Conservation (phyloP, 1,140 invertebrate species). For the Magallana angulata region DNA sequence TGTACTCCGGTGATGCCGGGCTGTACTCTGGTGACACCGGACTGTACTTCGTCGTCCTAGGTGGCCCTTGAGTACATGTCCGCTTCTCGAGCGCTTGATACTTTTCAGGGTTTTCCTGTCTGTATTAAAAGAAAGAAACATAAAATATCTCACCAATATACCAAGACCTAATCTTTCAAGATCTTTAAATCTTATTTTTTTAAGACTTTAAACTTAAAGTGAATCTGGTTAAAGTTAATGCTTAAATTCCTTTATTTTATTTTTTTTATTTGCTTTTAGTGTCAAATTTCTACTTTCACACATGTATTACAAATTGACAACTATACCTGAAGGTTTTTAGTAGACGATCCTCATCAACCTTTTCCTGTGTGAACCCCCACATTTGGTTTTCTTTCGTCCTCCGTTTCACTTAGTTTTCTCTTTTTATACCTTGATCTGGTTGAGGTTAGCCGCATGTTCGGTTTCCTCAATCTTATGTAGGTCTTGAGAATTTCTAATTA, state of each 20-base stretch:
- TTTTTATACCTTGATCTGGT: no score
- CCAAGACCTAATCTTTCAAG: conserved; percentile 2
- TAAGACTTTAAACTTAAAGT: conserved; percentile 22
- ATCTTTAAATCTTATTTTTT: background rate
- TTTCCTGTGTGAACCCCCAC: no score
- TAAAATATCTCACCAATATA: background rate
- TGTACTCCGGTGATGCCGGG: background rate
- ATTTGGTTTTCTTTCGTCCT: no score
- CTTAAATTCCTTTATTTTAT: background rate
- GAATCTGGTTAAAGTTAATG: background rate
- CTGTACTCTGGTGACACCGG: background rate
- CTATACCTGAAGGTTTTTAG: background rate
- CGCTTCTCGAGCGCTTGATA: background rate
- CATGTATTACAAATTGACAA: background rate
- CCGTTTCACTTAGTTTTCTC: no score
- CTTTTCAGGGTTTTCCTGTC: background rate
- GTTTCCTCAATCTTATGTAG: no score
- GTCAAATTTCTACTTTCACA: background rate
- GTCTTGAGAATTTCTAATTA: no score
- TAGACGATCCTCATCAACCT: background rate
- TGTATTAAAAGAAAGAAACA: conserved; percentile 6
- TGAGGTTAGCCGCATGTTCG: no score
- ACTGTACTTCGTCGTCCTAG: background rate
- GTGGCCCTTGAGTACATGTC: background rate
- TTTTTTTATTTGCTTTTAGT: background rate